A percentile compares a stretch with the other conserved stretches of the same genome.
Conservation (phyloP, 2,113 vertebrate genomes). For the Cricetomys ansorgei region DNA sequence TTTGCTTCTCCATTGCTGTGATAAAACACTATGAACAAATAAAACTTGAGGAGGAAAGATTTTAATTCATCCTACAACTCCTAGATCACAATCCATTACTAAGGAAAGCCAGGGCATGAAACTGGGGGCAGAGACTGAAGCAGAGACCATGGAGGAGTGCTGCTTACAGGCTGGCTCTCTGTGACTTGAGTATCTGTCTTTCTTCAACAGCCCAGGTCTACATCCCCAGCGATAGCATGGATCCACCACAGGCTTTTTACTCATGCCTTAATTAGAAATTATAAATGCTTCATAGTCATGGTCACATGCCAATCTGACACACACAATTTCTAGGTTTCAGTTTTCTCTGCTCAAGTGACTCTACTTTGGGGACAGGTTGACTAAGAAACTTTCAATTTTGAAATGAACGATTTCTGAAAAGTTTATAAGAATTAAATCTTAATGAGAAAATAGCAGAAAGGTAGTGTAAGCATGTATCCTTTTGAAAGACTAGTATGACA, state of each 20-base stretch:
- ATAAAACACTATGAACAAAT: not conserved
- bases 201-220: no score
- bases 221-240: not conserved
- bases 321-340: not conserved
- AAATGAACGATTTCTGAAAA: conserved; percentile 5
- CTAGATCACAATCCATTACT: no score
- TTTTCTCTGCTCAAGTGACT: not conserved
- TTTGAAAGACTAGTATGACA: not conserved
- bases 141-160: not conserved
- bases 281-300: not conserved
- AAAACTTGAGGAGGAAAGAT: not conserved
- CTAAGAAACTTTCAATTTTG: not conserved
- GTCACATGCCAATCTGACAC: not conserved
- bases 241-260: not conserved
- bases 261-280: not conserved
- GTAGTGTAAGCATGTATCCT: not conserved
- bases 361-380: not conserved
- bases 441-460: not conserved
- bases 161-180: not conserved
- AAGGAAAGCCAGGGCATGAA: no score
- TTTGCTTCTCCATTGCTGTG: not conserved
- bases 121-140: not conserved
- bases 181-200: not conserved
- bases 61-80: not conserved
- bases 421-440: not conserved